Base-by-base conservation (phyloP, 35 echinoderm and acorn worm genomes). In the Chiridota heheva region DNA sequence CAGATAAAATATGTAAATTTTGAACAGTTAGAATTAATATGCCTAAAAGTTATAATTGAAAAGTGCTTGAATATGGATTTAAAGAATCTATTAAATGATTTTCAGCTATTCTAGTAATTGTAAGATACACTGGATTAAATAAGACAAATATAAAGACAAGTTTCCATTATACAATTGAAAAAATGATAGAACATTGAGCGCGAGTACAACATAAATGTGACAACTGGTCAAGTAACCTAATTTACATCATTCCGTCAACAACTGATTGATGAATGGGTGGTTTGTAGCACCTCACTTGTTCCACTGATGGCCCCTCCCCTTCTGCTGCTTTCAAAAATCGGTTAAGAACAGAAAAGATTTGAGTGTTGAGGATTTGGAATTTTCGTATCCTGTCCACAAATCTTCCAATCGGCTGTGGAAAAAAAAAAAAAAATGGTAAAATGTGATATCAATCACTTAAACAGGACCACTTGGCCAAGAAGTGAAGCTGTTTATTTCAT, bases 201-300 rank as follows among this genome's bases (percentile, higher is more conserved):
- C n/a, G n/a, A n/a, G n/a, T n/a, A n/a, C n/a, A n/a, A n/a, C n/a
- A n/a, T n/a, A n/a, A n/a, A n/a, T n/a, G n/a, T n/a, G n/a, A n/a
- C n/a, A n/a, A n/a, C n/a, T n/a, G n/a, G n/a, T n/a, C n/a, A n/a
- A n/a, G n/a, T n/a, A n/a, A n/a, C n/a, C n/a, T n/a, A n/a, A n/a
- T 12, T 65, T 12, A 17, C 43, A 49, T 75, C 83, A 86, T 91
- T 38, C 78, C 70, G 36, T 96, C 87, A 38, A 90, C 68, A 40
- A 90, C 83, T 6, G 93, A 96, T 72, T 96, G 93, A 42, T 96
- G 93, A 28, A 96, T 87, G 16, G 93, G 93, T 48, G 93, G 93
- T 34, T 96, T 84, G 72, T 96, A 96, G 70, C 93, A 96, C 53
- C 88, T 60, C 25, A 96, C 84, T 55, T 91, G 83, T 40, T 96